Conservation (phyloP, 2,888 invertebrate species). For the Drosophila picticornis region DNA sequence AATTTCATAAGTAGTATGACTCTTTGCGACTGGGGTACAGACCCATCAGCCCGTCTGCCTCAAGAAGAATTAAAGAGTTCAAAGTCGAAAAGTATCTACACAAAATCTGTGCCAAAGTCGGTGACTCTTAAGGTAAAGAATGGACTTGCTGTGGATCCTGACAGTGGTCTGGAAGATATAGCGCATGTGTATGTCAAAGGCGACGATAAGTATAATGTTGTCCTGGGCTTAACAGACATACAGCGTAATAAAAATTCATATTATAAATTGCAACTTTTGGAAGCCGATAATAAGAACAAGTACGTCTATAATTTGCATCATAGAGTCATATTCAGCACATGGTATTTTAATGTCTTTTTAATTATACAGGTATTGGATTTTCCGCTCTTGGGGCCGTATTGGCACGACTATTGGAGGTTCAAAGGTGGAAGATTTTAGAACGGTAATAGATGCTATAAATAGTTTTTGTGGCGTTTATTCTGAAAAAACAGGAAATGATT, state of each 20-base stretch:
- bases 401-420: constrained; percentile 95
- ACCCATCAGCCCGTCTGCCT: constrained; percentile 84
- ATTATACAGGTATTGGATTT: constrained; percentile 89
- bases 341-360: constrained; percentile 7
- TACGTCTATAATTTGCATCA: constrained; percentile 83
- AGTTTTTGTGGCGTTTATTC: constrained; percentile 88
- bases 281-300: constrained; percentile 88
- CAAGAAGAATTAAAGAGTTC: constrained; percentile 87
- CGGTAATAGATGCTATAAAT: constrained; percentile 87
- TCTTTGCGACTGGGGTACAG: constrained; percentile 93
- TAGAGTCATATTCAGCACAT: not conserved
- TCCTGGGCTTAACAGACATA: constrained; percentile 94
- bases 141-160: constrained; percentile 97
- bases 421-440: constrained; percentile 87
- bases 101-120: constrained; percentile 87
- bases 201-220: constrained; percentile 89
- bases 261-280: constrained; percentile 96
- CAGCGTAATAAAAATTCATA: constrained; percentile 95
- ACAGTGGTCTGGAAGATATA: constrained; percentile 90
- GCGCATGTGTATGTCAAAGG: constrained; percentile 91
- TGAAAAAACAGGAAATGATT: constrained; percentile 94
- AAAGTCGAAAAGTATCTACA: constrained; percentile 88
- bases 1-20: constrained; percentile 90
- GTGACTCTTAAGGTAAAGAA: constrained; percentile 90
- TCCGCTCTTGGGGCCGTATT: constrained; percentile 98